Evolutionary conservation across 2,888 invertebrate species (phyloP), one percentile per base, ranked within the genome.

Genomic region (Agrotis exclamationis): DNA sequence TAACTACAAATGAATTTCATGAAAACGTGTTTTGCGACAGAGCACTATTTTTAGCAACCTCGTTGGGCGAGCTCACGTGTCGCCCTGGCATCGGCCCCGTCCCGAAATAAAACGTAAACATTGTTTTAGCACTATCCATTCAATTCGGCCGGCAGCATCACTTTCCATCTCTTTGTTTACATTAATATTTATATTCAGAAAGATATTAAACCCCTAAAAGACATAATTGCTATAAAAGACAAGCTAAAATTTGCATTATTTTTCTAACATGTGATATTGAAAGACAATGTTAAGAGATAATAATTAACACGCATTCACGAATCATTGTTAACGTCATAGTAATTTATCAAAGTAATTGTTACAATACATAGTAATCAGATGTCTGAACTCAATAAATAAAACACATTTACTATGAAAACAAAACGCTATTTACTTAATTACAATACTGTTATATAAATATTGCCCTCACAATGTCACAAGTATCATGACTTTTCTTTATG

Each of bases 41-140:
- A 69, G 57, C 22, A 39, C 33, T 84, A 84, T 84, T 70, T 80
- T 80, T 82, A 82, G 84, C 82, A 56, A 65, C 76, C 84, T 77
- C 85, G 77, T 82, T 88, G 86, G 84, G 83, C 84, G 84, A 80
- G 79, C 74, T 77, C 70, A 75, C 82, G 73, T 71, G 82, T 68
- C 64, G 59, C 71, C 79, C 86, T 82, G 87, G 84, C 88, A 83
- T 59, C 75, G 69, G 39, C 67, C 80, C 83, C 66, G 54, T 79
- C 76, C 85, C 82, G 66, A 87, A 88, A 89, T 89, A 90, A 79
- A 83, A 74, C 65, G 73, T 85, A 86, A 86, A 88, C 86, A 82
- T 74, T 72, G 68, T 59, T 78, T 80, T 22, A 13, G 45, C 63
- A 62, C 60, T 83, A 69, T 80, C 50, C 67, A 81, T 68, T 79